A percentile compares a stretch with the other conserved stretches of the same genome.
Conservation (phyloP, 2,797 vertebrate species). For the Odontamblyopus rebecca region DNA sequence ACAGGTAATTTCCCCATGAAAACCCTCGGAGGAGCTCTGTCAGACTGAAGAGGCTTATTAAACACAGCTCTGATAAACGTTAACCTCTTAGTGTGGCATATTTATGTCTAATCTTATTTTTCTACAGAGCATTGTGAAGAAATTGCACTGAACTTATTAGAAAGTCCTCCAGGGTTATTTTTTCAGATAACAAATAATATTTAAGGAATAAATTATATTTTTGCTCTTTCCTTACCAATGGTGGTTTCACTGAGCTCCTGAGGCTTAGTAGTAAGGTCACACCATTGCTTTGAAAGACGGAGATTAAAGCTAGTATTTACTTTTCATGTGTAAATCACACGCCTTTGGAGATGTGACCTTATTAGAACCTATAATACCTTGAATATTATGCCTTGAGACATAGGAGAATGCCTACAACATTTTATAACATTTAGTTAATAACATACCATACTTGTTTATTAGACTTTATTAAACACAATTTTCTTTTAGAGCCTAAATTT, state of each 20-base stretch:
- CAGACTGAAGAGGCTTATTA: constrained; percentile 74
- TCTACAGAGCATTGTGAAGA: constrained; percentile 44
- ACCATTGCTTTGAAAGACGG: constrained; percentile 18
- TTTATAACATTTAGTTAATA: neutral
- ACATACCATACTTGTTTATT: neutral
- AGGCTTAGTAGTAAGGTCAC: constrained; percentile 40
- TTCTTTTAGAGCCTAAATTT: neutral
- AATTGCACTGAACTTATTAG: constrained; percentile 72
- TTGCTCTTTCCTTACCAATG: constrained; percentile 27
- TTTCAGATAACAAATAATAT: constrained; percentile 59
- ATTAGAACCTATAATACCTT: constrained; percentile 7
- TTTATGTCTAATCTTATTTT: constrained; percentile 62
- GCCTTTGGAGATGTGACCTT: constrained; percentile 24
- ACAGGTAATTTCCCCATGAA: constrained; percentile 76
- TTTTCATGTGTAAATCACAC: constrained; percentile 47
- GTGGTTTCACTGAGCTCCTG: constrained; percentile 33
- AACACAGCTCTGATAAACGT: constrained; percentile 77
- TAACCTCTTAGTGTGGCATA: constrained; percentile 61
- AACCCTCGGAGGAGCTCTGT: constrained; percentile 65
- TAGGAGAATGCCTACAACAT: neutral
- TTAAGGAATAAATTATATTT: constrained; percentile 54
- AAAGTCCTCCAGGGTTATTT: constrained; percentile 54
- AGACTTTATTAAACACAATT: neutral
- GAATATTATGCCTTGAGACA: neutral
- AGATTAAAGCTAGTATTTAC: constrained; percentile 42